Base-by-base conservation (phyloP, 2,113 vertebrate species). In the Corythaeola cristata region DNA sequence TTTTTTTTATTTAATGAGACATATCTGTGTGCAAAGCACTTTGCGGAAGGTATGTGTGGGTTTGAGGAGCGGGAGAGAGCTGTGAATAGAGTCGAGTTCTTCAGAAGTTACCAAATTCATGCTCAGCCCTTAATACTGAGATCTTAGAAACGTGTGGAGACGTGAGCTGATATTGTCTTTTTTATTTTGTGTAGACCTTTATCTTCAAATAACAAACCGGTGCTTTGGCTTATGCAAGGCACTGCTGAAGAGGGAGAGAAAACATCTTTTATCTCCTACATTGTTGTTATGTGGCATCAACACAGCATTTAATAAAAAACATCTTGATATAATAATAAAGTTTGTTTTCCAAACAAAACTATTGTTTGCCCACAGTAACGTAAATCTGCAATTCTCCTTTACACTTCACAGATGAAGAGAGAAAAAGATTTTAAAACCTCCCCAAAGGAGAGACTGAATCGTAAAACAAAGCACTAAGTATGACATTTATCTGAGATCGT, bases 401-500 rank as follows among this genome's bases (percentile, higher is more conserved):
- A 83, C 41, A 47, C 63, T 80, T 73, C 77, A 52, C 71, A 88
- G 69, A 85, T 4, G 17, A 91, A 0, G 0, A 75, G 63, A 81
- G 63, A 49, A 86, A 72, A 74, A 78, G 85, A 89, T 82, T 80
- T 90, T 23, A 49, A 73, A 26, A 88, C 89, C 32, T 78, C 52
- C 84, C 63, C 60, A 24, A 88, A 96, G 93, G 80, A 93, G 88
- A 72, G 41, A 58, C 81, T 92, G 95, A 90, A 86, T 84, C 92
- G 86, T 93, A 90, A 93, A 96, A 81, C 73, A 89, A 85, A 95
- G 87, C 90, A 74, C 62, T 69, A 80, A 90, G n/a, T 60, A 69
- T 83, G 95, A 92, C 95, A 93, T 96, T 95, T 96, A 95, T 39
- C 69, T 75, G 69, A 94, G 88, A 60, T 55, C 64, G 50, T 93